Conservation (phyloP, 2,113 vertebrate species). For the Pterocles orientalis region DNA sequence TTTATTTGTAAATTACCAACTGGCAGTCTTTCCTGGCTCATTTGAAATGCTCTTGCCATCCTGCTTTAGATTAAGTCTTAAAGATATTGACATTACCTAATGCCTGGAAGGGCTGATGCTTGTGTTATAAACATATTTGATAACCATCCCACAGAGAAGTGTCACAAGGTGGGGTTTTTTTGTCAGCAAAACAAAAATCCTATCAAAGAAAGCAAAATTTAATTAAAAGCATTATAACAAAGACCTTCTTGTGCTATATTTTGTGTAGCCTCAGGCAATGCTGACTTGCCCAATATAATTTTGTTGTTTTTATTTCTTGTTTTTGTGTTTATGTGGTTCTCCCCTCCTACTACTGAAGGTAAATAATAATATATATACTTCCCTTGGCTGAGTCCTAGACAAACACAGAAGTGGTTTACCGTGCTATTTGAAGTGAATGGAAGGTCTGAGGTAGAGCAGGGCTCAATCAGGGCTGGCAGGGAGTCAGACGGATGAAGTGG, state of each 20-base stretch:
- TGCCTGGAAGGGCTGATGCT: not conserved
- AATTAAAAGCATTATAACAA: not conserved
- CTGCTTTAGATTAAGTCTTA: not conserved
- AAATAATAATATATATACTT: not conserved
- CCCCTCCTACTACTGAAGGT: accelerated
- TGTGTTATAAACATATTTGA: not conserved
- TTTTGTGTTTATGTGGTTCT: not conserved
- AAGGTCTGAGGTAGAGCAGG: conserved; percentile 51
- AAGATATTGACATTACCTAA: not conserved
- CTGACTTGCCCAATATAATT: not conserved
- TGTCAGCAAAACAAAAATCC: not conserved
- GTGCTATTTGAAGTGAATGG: conserved; percentile 74
- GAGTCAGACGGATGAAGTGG: conserved; percentile 73
- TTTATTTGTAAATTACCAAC: not conserved
- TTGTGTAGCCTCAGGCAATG: not conserved
- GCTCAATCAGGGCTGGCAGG: conserved; percentile 22
- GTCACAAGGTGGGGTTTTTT: not conserved
- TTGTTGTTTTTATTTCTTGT: not conserved
- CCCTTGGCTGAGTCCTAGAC: conserved; percentile 40
- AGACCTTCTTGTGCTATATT: not conserved
- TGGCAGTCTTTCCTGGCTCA: not conserved
- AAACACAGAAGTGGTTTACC: conserved; percentile 75
- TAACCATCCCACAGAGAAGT: not conserved
- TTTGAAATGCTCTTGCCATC: not conserved
- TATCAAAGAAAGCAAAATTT: not conserved